These are phyloP conservation scores for Trichoplax adhaerens DNA, from an alignment of 37 sponge, comb jelly and placozoan species.

Conservation along the genomic window DNA sequence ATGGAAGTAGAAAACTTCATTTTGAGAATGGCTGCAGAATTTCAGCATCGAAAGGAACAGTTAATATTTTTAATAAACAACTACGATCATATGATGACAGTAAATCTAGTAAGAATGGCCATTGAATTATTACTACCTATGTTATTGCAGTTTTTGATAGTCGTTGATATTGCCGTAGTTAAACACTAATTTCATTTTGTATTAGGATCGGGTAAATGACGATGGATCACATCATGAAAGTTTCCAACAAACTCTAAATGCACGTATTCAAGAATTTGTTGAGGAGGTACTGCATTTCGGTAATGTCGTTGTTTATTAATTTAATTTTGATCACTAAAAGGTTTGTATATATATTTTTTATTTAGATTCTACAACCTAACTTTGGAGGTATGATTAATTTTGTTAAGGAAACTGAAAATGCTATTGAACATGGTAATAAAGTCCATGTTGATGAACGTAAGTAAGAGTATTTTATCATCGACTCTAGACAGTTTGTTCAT, in stretches of 20 bases:
- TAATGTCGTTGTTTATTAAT: not conserved
- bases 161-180: no score
- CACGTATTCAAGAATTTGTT: slow-evolving; percentile 79
- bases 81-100: slow-evolving; percentile 91
- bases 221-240: slow-evolving; percentile 5
- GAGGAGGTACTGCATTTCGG: slow-evolving; percentile 48
- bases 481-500: not conserved
- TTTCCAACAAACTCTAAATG: slow-evolving; percentile 68
- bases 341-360: slow-evolving; percentile 3
- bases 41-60: slow-evolving; percentile 78
- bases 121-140: no score
- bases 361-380: slow-evolving; percentile 62
- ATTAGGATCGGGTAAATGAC: no score
- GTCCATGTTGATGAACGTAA: slow-evolving; percentile 45
- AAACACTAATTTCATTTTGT: no score
- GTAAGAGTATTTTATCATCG: slow-evolving; percentile 1
- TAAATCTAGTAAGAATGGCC: not conserved
- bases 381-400: slow-evolving; percentile 89
- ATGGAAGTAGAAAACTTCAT: slow-evolving; percentile 88
- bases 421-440: slow-evolving; percentile 48
- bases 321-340: not conserved
- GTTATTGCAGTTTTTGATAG: no score
- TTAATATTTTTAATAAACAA: slow-evolving; percentile 97
- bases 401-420: slow-evolving; percentile 75
- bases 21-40: slow-evolving; percentile 89